Conservation (phyloP, 2,113 vertebrate genomes). For the Haemorhous mexicanus region DNA sequence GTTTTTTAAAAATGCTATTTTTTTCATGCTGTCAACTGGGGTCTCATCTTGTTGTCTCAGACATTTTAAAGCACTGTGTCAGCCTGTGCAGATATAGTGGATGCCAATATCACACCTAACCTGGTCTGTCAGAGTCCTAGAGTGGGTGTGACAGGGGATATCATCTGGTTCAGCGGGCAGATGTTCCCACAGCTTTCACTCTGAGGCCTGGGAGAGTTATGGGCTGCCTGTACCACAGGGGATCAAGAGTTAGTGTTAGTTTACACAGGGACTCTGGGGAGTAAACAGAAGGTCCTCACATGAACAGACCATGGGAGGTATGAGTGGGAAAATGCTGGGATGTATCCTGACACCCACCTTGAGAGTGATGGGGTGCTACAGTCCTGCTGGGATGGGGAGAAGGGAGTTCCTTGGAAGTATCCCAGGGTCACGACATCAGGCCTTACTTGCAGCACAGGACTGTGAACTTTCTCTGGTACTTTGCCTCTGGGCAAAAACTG, state of each 20-base stretch:
- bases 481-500: neutral
- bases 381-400: neutral
- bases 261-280: neutral
- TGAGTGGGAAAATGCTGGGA: neutral
- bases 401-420: neutral
- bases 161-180: neutral
- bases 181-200: neutral
- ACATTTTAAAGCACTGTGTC: neutral
- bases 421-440: accelerated
- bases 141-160: neutral
- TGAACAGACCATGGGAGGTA: neutral
- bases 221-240: neutral
- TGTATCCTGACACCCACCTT: neutral
- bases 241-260: neutral
- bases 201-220: neutral
- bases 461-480: neutral
- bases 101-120: neutral
- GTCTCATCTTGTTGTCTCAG: neutral
- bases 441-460: neutral
- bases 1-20: neutral
- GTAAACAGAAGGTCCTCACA: neutral
- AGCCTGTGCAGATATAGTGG: neutral
- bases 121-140: neutral
- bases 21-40: neutral
- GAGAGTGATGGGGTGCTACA: neutral